These are phyloP conservation scores for Acrossocheilus wenchowensis DNA, from an alignment of 2,797 vertebrate genomes.

Conservation along the genomic window DNA sequence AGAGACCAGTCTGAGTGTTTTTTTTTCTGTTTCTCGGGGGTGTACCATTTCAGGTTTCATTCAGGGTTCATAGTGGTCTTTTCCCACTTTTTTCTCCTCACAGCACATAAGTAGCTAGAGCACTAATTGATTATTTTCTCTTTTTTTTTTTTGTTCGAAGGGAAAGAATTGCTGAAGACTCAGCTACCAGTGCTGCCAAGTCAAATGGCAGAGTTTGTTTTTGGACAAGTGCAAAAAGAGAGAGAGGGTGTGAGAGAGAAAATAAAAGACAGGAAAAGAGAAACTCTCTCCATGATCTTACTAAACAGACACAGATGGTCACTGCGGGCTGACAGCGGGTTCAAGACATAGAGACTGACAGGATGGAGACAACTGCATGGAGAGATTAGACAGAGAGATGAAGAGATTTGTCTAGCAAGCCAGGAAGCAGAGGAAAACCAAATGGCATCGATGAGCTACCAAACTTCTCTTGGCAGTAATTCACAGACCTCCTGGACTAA, in stretches of 20 bases:
- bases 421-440: slow-evolving; percentile 29
- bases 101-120: slow-evolving; percentile 18
- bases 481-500: background rate
- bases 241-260: slow-evolving; percentile 25
- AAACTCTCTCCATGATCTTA: slow-evolving; percentile 47
- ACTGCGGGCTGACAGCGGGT: slow-evolving; percentile 24
- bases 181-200: slow-evolving; percentile 69
- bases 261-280: slow-evolving; percentile 28
- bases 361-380: slow-evolving; percentile 8
- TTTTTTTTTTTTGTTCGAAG: slow-evolving; percentile 59
- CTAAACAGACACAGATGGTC: slow-evolving; percentile 41
- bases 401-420: slow-evolving; percentile 28
- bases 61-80: no score
- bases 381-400: slow-evolving; percentile 33
- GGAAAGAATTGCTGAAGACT: slow-evolving; percentile 72
- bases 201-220: slow-evolving; percentile 78
- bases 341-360: slow-evolving; percentile 13
- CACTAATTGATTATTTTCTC: slow-evolving; percentile 25
- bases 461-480: slow-evolving; percentile 7
- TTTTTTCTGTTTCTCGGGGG: background rate
- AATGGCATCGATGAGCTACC: background rate
- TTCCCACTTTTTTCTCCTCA: background rate
- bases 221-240: slow-evolving; percentile 73
- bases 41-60: slow-evolving; percentile 13
- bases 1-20: background rate